Evolutionary conservation across 2,113 vertebrate genomes (phyloP).

Genomic region (Anthoscopus minutus): DNA sequence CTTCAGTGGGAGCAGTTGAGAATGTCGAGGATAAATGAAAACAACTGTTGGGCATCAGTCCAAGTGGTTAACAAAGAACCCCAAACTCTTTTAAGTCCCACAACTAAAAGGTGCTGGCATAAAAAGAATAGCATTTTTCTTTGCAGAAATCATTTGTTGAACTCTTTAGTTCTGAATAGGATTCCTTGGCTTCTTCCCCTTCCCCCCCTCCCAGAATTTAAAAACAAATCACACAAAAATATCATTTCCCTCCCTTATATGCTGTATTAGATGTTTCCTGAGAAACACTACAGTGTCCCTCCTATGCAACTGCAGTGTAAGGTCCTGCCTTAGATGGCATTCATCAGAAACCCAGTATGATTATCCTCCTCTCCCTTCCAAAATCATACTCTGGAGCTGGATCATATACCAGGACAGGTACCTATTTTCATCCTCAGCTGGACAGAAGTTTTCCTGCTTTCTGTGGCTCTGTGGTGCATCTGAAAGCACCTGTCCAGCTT

Average conservation of each 20-base stretch:
- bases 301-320: neutral
- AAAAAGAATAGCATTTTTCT: constrained; percentile 65
- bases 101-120: constrained; percentile 62
- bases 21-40: constrained; percentile 61
- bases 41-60: constrained; percentile 64
- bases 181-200: neutral
- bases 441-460: neutral
- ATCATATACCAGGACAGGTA: neutral
- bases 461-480: neutral
- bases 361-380: neutral
- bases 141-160: constrained; percentile 55
- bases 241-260: neutral
- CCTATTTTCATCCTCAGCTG: neutral
- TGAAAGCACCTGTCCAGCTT: neutral
- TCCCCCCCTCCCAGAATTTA: neutral
- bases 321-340: neutral
- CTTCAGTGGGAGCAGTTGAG: constrained; percentile 52
- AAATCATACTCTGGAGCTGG: neutral
- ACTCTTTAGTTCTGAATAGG: neutral
- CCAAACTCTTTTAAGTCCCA: constrained; percentile 63
- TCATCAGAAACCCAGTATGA: neutral
- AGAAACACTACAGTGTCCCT: neutral
- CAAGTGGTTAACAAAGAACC: constrained; percentile 64
- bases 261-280: neutral
- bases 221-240: neutral